Percentiles rank a stretch among this genome's conserved stretches.
These are phyloP conservation scores for Eclectus roratus DNA, from an alignment of 2,113 vertebrate species.

Conservation along the genomic window DNA sequence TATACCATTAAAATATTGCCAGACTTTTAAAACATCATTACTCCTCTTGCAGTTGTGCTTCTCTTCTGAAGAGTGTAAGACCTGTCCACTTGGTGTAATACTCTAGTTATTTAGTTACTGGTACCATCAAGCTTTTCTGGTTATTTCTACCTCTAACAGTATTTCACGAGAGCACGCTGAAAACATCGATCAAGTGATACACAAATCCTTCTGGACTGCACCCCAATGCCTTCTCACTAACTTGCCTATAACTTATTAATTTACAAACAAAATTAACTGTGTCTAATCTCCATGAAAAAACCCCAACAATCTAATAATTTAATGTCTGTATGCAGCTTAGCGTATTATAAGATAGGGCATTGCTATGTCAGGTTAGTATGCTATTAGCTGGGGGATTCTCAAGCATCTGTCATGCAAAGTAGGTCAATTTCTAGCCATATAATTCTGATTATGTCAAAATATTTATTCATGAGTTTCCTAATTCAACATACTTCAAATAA, in stretches of 20 bases:
- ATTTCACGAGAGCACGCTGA: rapidly evolving
- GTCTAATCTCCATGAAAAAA: conserved; percentile 41
- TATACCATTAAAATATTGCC: background rate
- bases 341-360: conserved; percentile 41
- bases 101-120: background rate
- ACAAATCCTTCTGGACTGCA: background rate
- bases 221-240: background rate
- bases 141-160: background rate
- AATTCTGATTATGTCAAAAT: conserved; percentile 76
- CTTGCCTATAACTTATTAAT: conserved; percentile 8
- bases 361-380: conserved; percentile 68
- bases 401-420: conserved; percentile 71
- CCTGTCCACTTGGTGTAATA: background rate
- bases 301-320: conserved; percentile 47
- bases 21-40: background rate
- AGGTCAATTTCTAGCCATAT: conserved; percentile 74
- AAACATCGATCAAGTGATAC: background rate
- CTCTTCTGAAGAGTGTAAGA: background rate
- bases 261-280: conserved; percentile 59
- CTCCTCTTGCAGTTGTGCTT: background rate
- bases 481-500: conserved; percentile 70
- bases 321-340: conserved; percentile 56
- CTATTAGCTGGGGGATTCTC: conserved; percentile 70
- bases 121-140: background rate
- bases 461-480: conserved; percentile 75